Conservation (phyloP, 2,797 vertebrate species). For the Perdix hodgsoniae region DNA sequence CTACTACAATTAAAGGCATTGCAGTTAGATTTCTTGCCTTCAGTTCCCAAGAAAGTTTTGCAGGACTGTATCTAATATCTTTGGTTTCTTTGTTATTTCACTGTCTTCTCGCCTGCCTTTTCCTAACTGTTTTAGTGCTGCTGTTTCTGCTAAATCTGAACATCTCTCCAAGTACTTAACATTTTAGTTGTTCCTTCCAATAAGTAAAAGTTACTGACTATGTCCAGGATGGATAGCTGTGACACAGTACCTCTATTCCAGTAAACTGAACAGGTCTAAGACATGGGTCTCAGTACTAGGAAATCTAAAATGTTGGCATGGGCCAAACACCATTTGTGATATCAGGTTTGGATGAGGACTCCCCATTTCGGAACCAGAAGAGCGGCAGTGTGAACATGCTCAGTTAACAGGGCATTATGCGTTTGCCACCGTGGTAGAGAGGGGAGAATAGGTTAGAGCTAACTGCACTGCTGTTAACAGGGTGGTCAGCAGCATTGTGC, state of each 20-base stretch:
- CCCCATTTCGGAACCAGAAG: neutral
- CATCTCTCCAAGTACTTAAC: neutral
- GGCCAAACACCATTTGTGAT: neutral
- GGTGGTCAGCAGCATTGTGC: neutral
- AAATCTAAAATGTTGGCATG: neutral
- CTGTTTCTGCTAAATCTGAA: neutral
- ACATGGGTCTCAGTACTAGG: neutral
- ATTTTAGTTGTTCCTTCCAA: neutral
- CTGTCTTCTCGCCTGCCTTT: neutral
- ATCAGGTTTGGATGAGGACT: neutral
- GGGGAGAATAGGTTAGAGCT: neutral
- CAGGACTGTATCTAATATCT: neutral
- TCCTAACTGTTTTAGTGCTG: neutral
- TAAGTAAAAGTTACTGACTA: neutral
- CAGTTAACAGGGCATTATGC: neutral
- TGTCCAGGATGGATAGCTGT: neutral
- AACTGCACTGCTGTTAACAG: too few relatives aligned
- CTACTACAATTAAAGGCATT: too few relatives aligned
- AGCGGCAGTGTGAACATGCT: neutral
- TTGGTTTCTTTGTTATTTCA: neutral
- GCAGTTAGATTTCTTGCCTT: too few relatives aligned
- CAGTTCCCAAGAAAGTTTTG: neutral
- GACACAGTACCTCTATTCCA: neutral
- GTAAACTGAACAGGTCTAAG: neutral
- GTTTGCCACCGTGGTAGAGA: neutral